Conservation (phyloP, 2,797 vertebrate species). For the Xiphophorus birchmanni region DNA sequence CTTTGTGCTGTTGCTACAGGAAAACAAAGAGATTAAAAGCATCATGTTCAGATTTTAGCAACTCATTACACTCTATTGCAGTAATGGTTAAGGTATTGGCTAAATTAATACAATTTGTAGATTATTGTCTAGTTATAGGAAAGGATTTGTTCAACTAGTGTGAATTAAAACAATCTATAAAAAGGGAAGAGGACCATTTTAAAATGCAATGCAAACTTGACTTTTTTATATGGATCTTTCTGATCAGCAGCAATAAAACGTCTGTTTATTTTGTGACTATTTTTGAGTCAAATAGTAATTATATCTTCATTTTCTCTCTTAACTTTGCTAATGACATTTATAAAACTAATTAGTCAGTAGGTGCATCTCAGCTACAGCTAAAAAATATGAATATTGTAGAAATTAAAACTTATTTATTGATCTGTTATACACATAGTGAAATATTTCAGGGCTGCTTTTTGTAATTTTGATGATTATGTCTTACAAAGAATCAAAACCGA, state of each 20-base stretch:
- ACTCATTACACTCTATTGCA: background rate
- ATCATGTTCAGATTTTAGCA: background rate
- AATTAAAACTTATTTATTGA: too few species aligned
- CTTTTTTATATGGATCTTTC: background rate
- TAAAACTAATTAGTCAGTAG: too few species aligned
- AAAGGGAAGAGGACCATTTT: background rate
- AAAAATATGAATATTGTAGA: too few species aligned
- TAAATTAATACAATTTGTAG: background rate
- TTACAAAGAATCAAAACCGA: too few species aligned
- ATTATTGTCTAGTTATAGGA: background rate
- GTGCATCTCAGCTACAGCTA: too few species aligned
- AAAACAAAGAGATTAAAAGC: background rate
- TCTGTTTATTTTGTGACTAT: background rate
- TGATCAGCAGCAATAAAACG: background rate
- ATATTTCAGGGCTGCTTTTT: too few species aligned
- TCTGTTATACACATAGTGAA: too few species aligned
- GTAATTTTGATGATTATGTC: too few species aligned
- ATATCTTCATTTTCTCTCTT: background rate
- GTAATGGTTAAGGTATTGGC: background rate
- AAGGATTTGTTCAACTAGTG: background rate
- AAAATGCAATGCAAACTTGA: background rate
- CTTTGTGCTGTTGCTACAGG: background rate
- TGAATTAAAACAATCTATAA: background rate
- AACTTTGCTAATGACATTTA: background rate
- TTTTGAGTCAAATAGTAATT: background rate